Evolutionary conservation across 2,113 vertebrate genomes (phyloP), one percentile per base, ranked within the genome.

Genomic region (Oryzias curvinotus): DNA sequence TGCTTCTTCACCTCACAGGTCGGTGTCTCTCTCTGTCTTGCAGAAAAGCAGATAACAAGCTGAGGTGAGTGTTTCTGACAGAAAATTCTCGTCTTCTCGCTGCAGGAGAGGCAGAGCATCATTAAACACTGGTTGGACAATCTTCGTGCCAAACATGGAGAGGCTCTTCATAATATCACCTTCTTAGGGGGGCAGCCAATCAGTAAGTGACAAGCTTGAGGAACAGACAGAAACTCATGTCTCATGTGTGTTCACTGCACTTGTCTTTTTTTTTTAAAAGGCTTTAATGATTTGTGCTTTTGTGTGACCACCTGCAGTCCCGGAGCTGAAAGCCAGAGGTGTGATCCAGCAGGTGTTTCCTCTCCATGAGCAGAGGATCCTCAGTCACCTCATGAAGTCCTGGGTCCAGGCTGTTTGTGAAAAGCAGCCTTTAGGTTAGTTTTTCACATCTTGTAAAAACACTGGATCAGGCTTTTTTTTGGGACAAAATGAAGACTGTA

Each of bases 1-100:
- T 93, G 92, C 79, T 99, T 99, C 90, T 98, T 99, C 89, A 96
- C 94, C 17, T 98, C 96, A 50, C 97, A 98, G 95, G 97, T 98
- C 72, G 74, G 86, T 28, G 5, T 25, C 15, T 8, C n/a, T 12
- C 30, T 36, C 36, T 36, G 36, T 36, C 36, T 36, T 3, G 36
- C 36, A 12, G 10, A 1, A 3, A 10, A 36, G 5, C 44, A 43
- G 19, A 57, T 18, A 17, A 25, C 44, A 0, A 15, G 3, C 23
- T 49, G 16, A 16, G 7, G 0, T 28, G 21, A 21, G 36, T 36
- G 36, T 36, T 36, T 36, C 36, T 36, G 36, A 36, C 36, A 36
- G 36, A 36, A 36, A 2, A n/a, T 51, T 3, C 55, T 14, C 19
- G 30, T 73, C 25, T 3, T 23, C n/a, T 18, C 17, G 49, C 28